Percentiles rank a stretch among this genome's conserved stretches.
phyloP scores from a whole-genome alignment of 2,888 invertebrate genomes.

The Conomelus anceps region DNA sequence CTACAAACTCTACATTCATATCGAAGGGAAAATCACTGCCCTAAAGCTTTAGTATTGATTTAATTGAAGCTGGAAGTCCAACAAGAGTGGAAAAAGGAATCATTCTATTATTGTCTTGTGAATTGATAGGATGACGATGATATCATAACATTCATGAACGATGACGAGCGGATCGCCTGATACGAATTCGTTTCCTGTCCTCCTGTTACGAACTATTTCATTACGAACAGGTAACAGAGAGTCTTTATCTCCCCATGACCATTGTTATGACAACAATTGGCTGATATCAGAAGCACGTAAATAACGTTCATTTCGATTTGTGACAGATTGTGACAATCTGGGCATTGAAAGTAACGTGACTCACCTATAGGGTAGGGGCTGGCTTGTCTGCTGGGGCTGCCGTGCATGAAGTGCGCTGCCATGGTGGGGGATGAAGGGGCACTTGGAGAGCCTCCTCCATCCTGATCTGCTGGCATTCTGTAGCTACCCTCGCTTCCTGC shows the following conservation, averaged over 20 bases:
- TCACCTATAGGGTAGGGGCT: conserved; percentile 5
- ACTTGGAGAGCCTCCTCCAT: background rate
- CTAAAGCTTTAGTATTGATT: background rate
- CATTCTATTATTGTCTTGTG: background rate
- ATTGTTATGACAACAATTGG: background rate
- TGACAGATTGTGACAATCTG: background rate
- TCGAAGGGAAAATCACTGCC: no score
- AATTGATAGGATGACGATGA: background rate
- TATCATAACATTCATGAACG: background rate
- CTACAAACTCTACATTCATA: no score
- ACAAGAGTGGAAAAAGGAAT: background rate
- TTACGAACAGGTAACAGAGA: background rate
- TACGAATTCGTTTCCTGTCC: background rate
- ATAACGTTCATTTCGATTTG: background rate
- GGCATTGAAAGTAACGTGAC: background rate
- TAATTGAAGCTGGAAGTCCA: background rate
- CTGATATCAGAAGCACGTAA: background rate
- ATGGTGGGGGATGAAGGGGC: background rate
- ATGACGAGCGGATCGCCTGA: background rate
- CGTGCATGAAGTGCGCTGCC: background rate
- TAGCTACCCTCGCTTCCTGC: background rate
- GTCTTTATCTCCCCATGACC: background rate
- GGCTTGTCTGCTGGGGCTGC: conserved; percentile 6
- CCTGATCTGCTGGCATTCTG: background rate
- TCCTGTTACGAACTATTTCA: background rate